Evolutionary conservation across 64 coral and sea anemone genomes (phyloP), one percentile per base, ranked within the genome.

Genomic region (Montipora foliosa): DNA sequence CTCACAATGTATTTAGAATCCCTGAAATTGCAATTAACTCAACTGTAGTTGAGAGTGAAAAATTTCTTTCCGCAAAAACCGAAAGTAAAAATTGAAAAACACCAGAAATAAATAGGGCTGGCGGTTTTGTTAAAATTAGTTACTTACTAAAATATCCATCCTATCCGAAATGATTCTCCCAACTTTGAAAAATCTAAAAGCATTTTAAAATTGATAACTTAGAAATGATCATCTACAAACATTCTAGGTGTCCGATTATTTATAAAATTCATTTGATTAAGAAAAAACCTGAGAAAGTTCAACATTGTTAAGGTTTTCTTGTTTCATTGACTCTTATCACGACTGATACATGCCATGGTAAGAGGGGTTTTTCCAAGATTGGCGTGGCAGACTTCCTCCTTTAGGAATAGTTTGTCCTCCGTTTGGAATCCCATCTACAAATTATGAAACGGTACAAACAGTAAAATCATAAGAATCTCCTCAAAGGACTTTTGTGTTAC

Each of bases 381-480:
- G 46, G 0, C 82, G 82, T 3, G 82, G 82, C 8, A 86, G 15
- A 45, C 64, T 86, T 49, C 82, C 82, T 9, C 82, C 66, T 24
- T 86, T 86, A 17, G 64, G 2, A 71, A 95, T 90, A 2, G 58
- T 84, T 44, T 90, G 88, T 79, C 93, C 93, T 15, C 93, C 93
- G 45, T 95, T 95, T 5, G 88, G 93, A 22, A 95, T 95, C 3
- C 80, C 88, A 67, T 75, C 77, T 47, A 67, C 79, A 85, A 55
- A 20, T 50, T 5, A 75, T 45, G 84, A 8, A 52, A 14, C 44
- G 68, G 44, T 17, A 8, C 6, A 57, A 57, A 57, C 53, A 57
- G 53, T 8, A 57, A 57, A 57, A 8, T 64, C 47, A 19, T 24
- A 2, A 17, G 37, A 37, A 37, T 2, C 37, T 37, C 37, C 37